Evolutionary conservation across 1,140 invertebrate species (phyloP), one percentile per base, ranked within the genome.

Genomic region (Drosophila gunungcola): DNA sequence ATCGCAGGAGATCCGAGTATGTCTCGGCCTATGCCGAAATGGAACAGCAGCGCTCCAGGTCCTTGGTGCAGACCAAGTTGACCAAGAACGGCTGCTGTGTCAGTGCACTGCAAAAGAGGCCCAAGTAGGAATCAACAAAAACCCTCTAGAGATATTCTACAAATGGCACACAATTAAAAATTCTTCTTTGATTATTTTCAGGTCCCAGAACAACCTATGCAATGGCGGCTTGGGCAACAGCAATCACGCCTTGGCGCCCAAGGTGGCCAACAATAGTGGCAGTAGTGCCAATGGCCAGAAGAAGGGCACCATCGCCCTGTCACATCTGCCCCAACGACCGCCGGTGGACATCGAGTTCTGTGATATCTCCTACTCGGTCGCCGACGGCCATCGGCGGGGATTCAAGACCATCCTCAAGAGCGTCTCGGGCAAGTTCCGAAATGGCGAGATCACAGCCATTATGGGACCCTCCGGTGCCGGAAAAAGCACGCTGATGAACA

Each of bases 391-490:
- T 73, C 95, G 95, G 89, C 95, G 95, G 92, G 96, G 96, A 1
- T 95, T 95, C 78, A 97, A 97, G 93, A 95, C 95, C 41, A 96
- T 98, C 78, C 92, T 98, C 29, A 96, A 98, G 93, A 95, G 95
- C 74, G 95, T 98, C n/a, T 97, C 95, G 91, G 97, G 97, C 36
- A 95, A 95, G 82, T 96, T 97, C 93, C 93, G 94, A 68, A 95
- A 95, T 64, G 94, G 97, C 73, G 94, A 97, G 93, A 92, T 98
- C 46, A 97, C 97, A 1, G 97, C 97, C 16, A 98, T 98, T 49
- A 98, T 98, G 97, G 97, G 97, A 41, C 97, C 97, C 39, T 98
- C 97, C 1, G 98, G 98, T 1, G 97, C 97, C 1, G 98, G 98
- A 1, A 99, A 99, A 92, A 97, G 96, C 72, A 98, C 97, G 0